Base-by-base conservation (phyloP, 2,113 vertebrate species). In the Pteropus alecto region DNA sequence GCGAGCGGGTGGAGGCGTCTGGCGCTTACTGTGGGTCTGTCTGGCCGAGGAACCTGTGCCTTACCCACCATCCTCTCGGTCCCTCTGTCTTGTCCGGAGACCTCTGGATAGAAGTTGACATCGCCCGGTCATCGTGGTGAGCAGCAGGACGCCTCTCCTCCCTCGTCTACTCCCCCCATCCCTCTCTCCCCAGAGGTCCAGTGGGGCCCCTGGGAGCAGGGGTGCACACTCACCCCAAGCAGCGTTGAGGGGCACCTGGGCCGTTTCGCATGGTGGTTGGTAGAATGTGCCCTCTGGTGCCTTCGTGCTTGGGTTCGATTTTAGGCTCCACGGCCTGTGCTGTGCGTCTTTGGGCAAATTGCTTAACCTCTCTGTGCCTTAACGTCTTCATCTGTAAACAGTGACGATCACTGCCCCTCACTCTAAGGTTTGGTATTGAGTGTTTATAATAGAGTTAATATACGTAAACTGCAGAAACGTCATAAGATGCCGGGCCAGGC, bases 51-150 rank as follows among this genome's bases (percentile, higher is more conserved):
- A 3, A 0, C 11, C 60, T 15, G 33, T 13, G 21, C 5, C 7
- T 26, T 21, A 0, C 4, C 22, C 33, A 3, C 1, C 1, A 1
- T 7, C 3, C 28, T 19, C 35, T 18, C 46, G 22, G 5, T 30
- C 18, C 51, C 15, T 61, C 54, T n/a, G 12, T 19, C 35, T 35
- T 22, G 63, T 28, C 33, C 38, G 19, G 51, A 33, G 28, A 56
- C 3, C 7, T 24, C 51, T 3, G 6, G 0, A 12, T 1, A 6
- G 46, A 35, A 4, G 6, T 14, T 18, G 41, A 35, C 22, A 14
- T 26, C 26, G 0, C 9, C 24, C 5, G 11, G 22, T 7, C 35
- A 9, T 0, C 0, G 15, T 21, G 15, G 2, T 2, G 6, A 21
- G 70, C 48, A 10, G 7, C 16, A 46, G 10, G 48, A 2, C 3